These are phyloP conservation scores for Phoenicopterus ruber DNA, from an alignment of 2,113 vertebrate species.

Conservation along the genomic window DNA sequence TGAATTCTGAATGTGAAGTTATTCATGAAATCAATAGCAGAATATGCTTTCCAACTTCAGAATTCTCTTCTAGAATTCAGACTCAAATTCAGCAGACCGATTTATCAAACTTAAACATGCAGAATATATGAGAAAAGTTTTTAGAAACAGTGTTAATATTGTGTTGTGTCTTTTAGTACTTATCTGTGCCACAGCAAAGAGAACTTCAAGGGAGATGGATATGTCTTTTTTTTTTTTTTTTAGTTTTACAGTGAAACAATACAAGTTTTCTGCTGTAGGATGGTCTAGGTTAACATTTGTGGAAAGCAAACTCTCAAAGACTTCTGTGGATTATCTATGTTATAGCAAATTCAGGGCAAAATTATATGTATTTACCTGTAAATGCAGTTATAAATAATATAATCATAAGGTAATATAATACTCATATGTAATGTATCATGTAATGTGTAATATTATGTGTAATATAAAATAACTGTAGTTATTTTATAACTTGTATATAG, in stretches of 20 bases:
- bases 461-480: neutral
- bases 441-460: neutral
- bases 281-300: neutral
- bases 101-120: neutral
- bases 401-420: neutral
- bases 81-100: neutral
- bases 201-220: neutral
- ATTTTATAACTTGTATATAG: neutral
- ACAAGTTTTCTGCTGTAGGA: neutral
- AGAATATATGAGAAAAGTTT: neutral
- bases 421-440: neutral
- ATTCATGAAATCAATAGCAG: neutral
- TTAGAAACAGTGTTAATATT: neutral
- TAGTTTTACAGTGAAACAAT: neutral
- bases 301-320: neutral
- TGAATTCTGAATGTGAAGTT: neutral
- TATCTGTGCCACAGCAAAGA: neutral
- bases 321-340: neutral
- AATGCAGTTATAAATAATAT: neutral
- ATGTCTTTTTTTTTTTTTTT: neutral
- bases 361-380: neutral
- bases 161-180: neutral
- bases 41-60: neutral
- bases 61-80: neutral
- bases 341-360: neutral